phyloP scores from a whole-genome alignment of 1,140 invertebrate genomes.

The Drosophila varians region DNA sequence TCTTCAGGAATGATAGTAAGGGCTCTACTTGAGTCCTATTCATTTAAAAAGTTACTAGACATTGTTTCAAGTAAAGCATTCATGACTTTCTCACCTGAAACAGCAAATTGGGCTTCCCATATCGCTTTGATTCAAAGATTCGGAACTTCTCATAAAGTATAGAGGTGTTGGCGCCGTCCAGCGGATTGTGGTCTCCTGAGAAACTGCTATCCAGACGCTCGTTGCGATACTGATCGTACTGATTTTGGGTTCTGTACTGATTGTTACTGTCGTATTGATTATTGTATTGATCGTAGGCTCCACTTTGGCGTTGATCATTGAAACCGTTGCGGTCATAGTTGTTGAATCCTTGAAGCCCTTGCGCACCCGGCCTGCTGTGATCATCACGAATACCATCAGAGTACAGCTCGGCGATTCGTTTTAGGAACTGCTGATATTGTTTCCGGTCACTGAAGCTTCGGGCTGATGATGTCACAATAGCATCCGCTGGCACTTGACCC shows the following conservation, averaged over 20 bases:
- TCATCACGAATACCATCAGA: constrained; percentile 62
- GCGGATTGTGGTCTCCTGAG: constrained; percentile 47
- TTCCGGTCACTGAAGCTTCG: constrained; percentile 86
- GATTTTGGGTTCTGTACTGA: constrained; percentile 40
- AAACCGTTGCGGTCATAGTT: constrained; percentile 46
- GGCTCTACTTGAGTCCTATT: constrained; percentile 88
- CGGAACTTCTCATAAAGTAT: constrained; percentile 86
- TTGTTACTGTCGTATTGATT: constrained; percentile 50
- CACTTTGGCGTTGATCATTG: constrained; percentile 48
- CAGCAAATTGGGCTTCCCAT: constrained; percentile 87
- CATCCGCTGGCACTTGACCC: constrained; percentile 93
- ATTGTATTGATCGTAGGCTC: constrained; percentile 44
- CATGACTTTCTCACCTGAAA: constrained; percentile 86
- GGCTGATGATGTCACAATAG: constrained; percentile 93
- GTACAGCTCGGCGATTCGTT: constrained; percentile 85
- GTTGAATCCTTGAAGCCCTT: constrained; percentile 31
- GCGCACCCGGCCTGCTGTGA: constrained; percentile 19
- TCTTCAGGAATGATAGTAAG: constrained; percentile 86
- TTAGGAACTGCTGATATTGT: constrained; percentile 86
- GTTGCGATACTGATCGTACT: constrained; percentile 61
- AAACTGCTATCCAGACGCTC: constrained; percentile 75
- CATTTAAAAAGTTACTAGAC: constrained; percentile 23
- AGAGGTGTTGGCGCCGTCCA: constrained; percentile 62
- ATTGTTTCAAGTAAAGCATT: background rate
- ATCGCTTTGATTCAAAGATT: constrained; percentile 89